phyloP scores from a whole-genome alignment of 2,888 invertebrate genomes.

The Lycophotia porphyrea region DNA sequence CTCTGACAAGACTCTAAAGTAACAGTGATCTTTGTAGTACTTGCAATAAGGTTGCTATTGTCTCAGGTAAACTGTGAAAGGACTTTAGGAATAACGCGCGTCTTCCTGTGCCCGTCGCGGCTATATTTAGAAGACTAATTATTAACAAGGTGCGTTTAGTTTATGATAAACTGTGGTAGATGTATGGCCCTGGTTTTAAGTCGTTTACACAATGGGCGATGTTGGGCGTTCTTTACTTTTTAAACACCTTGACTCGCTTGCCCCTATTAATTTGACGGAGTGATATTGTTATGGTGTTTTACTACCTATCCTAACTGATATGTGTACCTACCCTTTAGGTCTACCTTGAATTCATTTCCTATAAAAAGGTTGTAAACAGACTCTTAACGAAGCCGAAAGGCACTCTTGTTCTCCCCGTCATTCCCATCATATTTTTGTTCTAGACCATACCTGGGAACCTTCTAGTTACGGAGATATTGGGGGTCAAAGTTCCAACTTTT shows the following conservation, averaged over 20 bases:
- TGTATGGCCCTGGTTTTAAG: slow-evolving; percentile 48
- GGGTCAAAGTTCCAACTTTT: no score
- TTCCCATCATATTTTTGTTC: no score
- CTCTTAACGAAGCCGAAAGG: no score
- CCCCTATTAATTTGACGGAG: not conserved
- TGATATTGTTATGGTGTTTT: not conserved
- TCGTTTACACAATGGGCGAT: slow-evolving; percentile 15
- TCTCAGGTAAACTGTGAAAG: not conserved
- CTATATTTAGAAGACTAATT: slow-evolving; percentile 65
- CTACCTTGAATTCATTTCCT: not conserved
- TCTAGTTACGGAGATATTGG: no score
- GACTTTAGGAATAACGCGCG: slow-evolving; percentile 55
- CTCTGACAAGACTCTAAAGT: not conserved
- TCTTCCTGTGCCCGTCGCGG: slow-evolving; percentile 57
- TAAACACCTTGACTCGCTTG: not conserved
- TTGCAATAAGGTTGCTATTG: not conserved
- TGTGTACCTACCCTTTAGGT: not conserved
- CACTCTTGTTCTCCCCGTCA: no score
- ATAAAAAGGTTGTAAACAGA: no score
- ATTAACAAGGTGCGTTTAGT: slow-evolving; percentile 63
- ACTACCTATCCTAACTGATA: not conserved
- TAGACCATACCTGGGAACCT: no score
- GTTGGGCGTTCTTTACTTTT: not conserved
- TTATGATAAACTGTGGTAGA: slow-evolving; percentile 52
- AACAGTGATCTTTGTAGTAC: not conserved